A percentile compares a stretch with the other conserved stretches of the same genome.
phyloP scores from a whole-genome alignment of 1,140 invertebrate genomes.

The Lithobius niger region DNA sequence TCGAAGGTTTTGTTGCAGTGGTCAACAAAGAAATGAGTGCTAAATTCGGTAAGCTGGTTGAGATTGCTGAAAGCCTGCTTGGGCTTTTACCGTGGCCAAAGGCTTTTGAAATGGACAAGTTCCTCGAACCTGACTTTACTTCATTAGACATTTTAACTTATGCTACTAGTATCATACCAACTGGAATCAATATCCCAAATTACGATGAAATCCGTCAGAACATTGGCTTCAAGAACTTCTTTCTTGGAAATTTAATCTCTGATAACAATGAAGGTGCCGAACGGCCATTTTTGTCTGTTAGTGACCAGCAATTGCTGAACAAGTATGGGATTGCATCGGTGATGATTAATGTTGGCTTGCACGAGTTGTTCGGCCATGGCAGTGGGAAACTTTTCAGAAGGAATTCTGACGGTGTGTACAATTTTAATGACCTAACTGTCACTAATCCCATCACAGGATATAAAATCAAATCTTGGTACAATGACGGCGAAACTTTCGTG shows the following conservation, averaged over 20 bases:
- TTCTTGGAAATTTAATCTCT: conserved; percentile 81
- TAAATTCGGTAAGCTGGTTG: conserved; percentile 72
- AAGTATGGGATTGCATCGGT: conserved; percentile 57
- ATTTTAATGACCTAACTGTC: conserved; percentile 61
- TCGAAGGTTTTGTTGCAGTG: conserved; percentile 91
- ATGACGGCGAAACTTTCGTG: conserved; percentile 78
- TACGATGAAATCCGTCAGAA: conserved; percentile 71
- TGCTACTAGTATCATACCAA: conserved; percentile 76
- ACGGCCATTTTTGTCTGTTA: conserved; percentile 60
- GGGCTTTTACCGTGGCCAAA: conserved; percentile 71
- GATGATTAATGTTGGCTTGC: conserved; percentile 79
- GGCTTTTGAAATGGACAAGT: conserved; percentile 80
- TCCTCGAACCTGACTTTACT: conserved; percentile 87
- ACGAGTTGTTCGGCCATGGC: conserved; percentile 88
- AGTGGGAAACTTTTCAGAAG: conserved; percentile 82
- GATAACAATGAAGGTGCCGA: conserved; percentile 62
- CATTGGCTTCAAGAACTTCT: conserved; percentile 95
- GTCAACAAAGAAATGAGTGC: conserved; percentile 87
- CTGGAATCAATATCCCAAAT: conserved; percentile 95
- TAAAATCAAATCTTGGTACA: too few species aligned
- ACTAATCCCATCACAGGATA: conserved; percentile 58
- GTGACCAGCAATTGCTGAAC: conserved; percentile 52
- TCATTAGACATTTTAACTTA: conserved; percentile 90
- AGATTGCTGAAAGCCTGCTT: conserved; percentile 63
- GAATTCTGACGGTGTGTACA: conserved; percentile 55